phyloP scores from a whole-genome alignment of 2,888 invertebrate genomes.

The Trichogramma dendrolimi region DNA sequence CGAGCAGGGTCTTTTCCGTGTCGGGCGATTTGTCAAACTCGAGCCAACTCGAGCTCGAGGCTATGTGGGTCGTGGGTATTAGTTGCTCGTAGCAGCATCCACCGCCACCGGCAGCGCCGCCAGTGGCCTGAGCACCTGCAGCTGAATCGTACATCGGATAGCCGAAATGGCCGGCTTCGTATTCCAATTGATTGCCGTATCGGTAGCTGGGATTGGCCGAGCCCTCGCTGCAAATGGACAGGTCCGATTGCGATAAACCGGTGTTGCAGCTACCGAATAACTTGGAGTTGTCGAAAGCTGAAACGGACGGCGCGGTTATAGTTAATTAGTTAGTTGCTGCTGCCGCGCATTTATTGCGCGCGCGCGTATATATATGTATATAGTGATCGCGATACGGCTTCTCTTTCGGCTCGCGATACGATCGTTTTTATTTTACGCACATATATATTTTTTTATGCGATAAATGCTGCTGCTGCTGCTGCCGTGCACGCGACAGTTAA shows the following conservation, averaged over 20 bases:
- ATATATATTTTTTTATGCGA: no score
- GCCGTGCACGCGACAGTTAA: no score
- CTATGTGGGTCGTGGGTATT: not conserved
- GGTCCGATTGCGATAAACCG: conserved; percentile 77
- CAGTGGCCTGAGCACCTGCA: conserved; percentile 52
- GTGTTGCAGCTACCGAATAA: conserved; percentile 63
- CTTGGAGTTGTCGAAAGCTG: conserved; percentile 46
- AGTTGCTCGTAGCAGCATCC: not conserved
- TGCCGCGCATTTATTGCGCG: no score
- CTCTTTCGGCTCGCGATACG: no score
- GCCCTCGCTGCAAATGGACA: conserved; percentile 69
- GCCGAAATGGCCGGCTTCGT: conserved; percentile 69
- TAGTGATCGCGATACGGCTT: no score
- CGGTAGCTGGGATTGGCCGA: conserved; percentile 70
- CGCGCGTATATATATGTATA: no score
- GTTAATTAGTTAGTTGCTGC: no score
- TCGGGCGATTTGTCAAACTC: conserved; percentile 50
- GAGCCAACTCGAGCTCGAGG: conserved; percentile 45
- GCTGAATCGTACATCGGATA: conserved; percentile 59
- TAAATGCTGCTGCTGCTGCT: no score
- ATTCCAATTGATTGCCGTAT: conserved; percentile 76
- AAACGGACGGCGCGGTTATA: no score
- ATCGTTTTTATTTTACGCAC: no score
- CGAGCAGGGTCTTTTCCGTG: conserved; percentile 44
- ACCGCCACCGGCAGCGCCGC: not conserved